Base-by-base conservation (phyloP, 2,797 vertebrate species). In the Tiaroga cobitis region DNA sequence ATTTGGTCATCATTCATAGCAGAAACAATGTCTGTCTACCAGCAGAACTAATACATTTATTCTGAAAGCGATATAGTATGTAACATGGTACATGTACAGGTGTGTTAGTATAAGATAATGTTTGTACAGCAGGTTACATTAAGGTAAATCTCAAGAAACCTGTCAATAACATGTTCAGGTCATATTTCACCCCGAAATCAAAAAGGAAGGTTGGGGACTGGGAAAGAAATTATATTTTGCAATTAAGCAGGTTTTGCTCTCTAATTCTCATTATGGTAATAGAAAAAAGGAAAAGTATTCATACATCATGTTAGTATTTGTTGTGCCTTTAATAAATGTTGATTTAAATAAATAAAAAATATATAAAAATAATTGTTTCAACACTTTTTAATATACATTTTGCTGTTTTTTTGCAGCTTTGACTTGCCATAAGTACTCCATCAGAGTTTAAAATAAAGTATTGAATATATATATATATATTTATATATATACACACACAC, bases 121-220 rank as follows among this genome's bases (percentile, higher is more conserved):
- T 34, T 43, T 61, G 68, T n/a, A 73, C 18, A 46, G 69, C 26
- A n/a, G 59, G 13, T 80, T 80, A 79, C 39, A 70, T 19, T 70
- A 81, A 37, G 24, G 43, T 54, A 8, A 5, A 51, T 34, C 19
- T 80, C 3, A 67, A 29, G 5, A 37, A 76, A 15, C 10, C 32
- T 37, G 49, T 15, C 49, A 13, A 24, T 21, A 61, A 37, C 29
- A 6, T 24, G 18, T 15, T 32, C 2, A 75, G 1, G 18, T 77
- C 51, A 16, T 39, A 24, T 26, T 77, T 77, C 10, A 76, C 1
- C 61, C 18, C 9, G 8, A 68, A 37, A 68, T 21, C 13, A 68
- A 13, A 11, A 65, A 10, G 1, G 8, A 9, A 4, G 3, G 9
- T 59, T 59, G 3, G 8, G 54, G 54, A n/a, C 59, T 29, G 11